phyloP scores from a whole-genome alignment of 2,888 invertebrate species.

The Philaethria dido region DNA sequence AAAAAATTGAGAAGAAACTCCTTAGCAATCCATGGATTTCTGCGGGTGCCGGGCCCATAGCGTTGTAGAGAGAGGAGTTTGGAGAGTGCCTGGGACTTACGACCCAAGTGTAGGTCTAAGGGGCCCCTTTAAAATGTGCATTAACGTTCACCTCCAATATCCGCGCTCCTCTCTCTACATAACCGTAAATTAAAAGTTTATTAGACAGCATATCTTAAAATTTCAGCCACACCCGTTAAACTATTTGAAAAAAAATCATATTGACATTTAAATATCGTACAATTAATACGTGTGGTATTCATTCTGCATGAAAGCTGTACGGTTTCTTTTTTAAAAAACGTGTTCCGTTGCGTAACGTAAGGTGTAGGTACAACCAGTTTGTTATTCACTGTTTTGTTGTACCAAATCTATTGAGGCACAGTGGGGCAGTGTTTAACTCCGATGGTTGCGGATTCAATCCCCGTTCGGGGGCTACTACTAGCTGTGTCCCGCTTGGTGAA shows the following conservation, averaged over 20 bases:
- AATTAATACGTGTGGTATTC: slow-evolving; percentile 43
- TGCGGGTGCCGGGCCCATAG: no score
- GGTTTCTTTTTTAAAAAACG: slow-evolving; percentile 64
- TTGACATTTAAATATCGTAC: slow-evolving; percentile 34
- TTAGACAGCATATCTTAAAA: no score
- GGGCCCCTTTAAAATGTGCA: no score
- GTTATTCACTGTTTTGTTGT: slow-evolving; percentile 50
- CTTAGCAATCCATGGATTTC: no score
- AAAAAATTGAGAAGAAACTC: no score
- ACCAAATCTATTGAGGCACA: slow-evolving; percentile 45
- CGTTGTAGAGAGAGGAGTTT: no score
- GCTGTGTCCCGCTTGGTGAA: no score
- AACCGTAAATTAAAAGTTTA: no score
- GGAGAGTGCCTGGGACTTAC: no score
- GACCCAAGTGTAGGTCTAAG: no score
- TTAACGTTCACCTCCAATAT: no score
- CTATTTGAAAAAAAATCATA: background rate
- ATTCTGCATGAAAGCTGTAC: slow-evolving; percentile 60
- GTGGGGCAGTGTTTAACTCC: background rate
- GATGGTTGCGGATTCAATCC: background rate
- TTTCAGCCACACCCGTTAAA: background rate
- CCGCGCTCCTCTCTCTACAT: no score
- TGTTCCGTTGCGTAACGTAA: slow-evolving; percentile 61
- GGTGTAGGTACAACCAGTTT: slow-evolving; percentile 53
- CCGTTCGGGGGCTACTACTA: background rate